Percentiles rank a stretch among this genome's conserved stretches.
phyloP scores from a whole-genome alignment of 2,797 vertebrate species.

The Falco biarmicus region DNA sequence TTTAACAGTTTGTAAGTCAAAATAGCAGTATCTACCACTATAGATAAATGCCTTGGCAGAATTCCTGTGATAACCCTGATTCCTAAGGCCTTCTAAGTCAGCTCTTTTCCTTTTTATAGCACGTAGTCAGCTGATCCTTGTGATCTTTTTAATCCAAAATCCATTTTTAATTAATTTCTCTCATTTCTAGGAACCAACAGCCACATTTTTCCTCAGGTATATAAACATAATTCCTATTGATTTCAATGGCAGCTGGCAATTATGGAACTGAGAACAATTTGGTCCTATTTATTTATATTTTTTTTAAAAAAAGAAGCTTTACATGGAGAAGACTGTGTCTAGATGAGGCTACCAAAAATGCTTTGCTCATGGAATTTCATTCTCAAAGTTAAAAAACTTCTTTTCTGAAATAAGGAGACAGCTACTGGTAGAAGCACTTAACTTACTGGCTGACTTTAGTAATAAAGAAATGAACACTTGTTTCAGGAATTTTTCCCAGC shows the following conservation, averaged over 20 bases:
- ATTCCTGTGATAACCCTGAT: conserved; percentile 25
- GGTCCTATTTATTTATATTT: background rate
- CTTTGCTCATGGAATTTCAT: background rate
- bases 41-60: conserved; percentile 25
- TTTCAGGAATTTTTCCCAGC: conserved; percentile 5
- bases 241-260: background rate
- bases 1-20: conserved; percentile 23
- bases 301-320: background rate
- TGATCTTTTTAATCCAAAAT: conserved; percentile 36
- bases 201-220: background rate
- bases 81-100: conserved; percentile 29
- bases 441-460: background rate
- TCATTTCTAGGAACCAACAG: background rate
- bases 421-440: background rate
- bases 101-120: conserved; percentile 18
- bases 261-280: background rate
- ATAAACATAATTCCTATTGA: background rate
- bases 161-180: conserved; percentile 17
- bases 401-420: conserved; percentile 17
- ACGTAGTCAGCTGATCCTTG: background rate
- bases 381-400: background rate
- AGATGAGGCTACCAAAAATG: background rate
- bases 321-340: background rate
- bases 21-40: conserved; percentile 12
- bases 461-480: background rate